A percentile compares a stretch with the other conserved stretches of the same genome.
Evolutionary conservation across 2,888 invertebrate genomes (phyloP).

Genomic region (Sclerodermus sp.): DNA sequence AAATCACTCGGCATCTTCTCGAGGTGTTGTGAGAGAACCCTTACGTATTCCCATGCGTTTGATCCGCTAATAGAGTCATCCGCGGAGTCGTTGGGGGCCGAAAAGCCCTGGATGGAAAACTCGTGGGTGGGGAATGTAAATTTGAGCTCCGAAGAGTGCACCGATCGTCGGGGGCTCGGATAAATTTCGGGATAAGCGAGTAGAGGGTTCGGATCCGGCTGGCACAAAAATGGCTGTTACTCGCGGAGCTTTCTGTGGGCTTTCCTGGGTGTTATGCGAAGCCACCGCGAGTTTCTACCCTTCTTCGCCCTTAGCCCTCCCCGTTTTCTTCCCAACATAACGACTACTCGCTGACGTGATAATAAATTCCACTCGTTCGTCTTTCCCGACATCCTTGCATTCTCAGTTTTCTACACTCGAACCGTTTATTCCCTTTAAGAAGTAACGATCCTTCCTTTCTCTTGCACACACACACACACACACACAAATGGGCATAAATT

Average conservation of each 20-base stretch:
- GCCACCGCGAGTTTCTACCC: too few relatives aligned
- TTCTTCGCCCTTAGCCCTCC: conserved; percentile 7
- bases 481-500: too few relatives aligned
- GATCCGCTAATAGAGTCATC: conserved; percentile 25
- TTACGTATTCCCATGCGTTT: conserved; percentile 8
- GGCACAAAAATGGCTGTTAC: too few relatives aligned
- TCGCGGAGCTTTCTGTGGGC: too few relatives aligned
- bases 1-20: conserved; percentile 9
- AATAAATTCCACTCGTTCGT: conserved; percentile 45
- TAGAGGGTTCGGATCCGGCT: too few relatives aligned
- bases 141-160: conserved; percentile 7
- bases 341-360: conserved; percentile 47
- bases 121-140: conserved; percentile 13
- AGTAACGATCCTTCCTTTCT: neutral
- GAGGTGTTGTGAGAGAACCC: conserved; percentile 5
- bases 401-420: conserved; percentile 18
- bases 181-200: conserved; percentile 13
- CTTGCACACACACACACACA: neutral
- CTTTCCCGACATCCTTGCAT: conserved; percentile 9
- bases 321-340: conserved; percentile 34
- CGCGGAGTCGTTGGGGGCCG: conserved; percentile 12
- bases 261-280: too few relatives aligned
- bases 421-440: conserved; percentile 18
- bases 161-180: conserved; percentile 3
- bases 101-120: neutral